Base-by-base conservation (phyloP, 2,888 invertebrate species). In the Xylota sylvarum region DNA sequence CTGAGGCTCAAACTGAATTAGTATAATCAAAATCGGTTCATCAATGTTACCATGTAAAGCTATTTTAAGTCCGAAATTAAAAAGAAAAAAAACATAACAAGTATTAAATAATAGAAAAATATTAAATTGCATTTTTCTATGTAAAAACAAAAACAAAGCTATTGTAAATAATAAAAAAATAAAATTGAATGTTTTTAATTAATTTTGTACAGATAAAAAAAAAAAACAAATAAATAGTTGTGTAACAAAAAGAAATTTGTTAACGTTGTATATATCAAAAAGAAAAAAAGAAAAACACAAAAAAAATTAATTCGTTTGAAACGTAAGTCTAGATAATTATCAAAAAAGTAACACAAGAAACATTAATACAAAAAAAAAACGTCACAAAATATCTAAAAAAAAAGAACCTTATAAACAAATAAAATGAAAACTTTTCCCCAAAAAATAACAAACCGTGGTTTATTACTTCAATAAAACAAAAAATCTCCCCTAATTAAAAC, bases 361-460 rank as follows among this genome's bases (percentile, higher is more conserved):
- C 72, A 81, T 62, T 40, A 77, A 77, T 60, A 50, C 70, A 73
- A 46, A 43, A 80, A 52, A 40, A 27, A 65, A 56, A 55, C 55
- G 17, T 46, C 58, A 48, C 43, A 64, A 62, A 32, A 70, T 35
- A 70, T 43, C 40, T 40, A 52, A 14, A 48, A 62, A 43, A 79
- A 55, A 65, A 73, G 14, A 64, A 74, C 30, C 12, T 7, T 37
- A 56, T 56, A 62, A 79, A 55, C 55, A 76, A 80, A 81, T 70
- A 79, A 79, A 79, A 56, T 72, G 56, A 56, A 67, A 80, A 56
- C 69, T 67, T 69, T 79, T 74, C 73, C 69, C 82, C 77, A 83
- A 62, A 50, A 62, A 69, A 60, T 60, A 60, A 64, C 65, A 79
- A 83, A 83, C 67, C 60, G 56, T 70, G 70, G 76, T 81, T 81